phyloP scores from a whole-genome alignment of 2,113 vertebrate genomes.

The Aphelocoma coerulescens region DNA sequence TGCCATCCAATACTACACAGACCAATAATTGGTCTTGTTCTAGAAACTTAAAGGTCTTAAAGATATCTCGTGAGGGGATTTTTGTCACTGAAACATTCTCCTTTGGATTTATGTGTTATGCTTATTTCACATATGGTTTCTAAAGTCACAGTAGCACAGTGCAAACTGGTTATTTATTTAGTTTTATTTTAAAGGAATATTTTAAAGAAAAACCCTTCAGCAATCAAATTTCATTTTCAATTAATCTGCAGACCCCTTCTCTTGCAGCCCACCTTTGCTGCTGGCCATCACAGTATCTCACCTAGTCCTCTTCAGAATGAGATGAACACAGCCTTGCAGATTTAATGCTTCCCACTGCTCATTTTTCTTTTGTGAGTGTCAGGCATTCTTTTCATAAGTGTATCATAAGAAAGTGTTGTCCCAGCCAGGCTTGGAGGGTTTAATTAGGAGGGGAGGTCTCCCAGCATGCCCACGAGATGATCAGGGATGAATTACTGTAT shows the following conservation, averaged over 20 bases:
- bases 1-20: background rate
- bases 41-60: constrained; percentile 12
- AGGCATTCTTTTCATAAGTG: background rate
- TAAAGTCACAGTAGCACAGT: background rate
- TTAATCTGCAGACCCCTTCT: background rate
- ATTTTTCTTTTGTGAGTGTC: background rate
- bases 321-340: background rate
- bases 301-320: background rate
- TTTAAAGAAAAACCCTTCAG: background rate
- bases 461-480: background rate
- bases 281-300: background rate
- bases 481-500: background rate
- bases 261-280: background rate
- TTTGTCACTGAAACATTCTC: constrained; percentile 4
- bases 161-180: background rate
- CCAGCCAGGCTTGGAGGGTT: background rate
- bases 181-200: background rate
- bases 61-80: background rate
- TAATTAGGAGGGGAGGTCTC: background rate
- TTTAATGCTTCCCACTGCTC: background rate
- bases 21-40: constrained; percentile 4
- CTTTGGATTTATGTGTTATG: background rate
- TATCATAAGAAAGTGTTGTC: background rate
- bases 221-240: background rate
- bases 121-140: background rate